Evolutionary conservation across 2,888 invertebrate species (phyloP), one percentile per base, ranked within the genome.

Genomic region (Lobophora halterata): DNA sequence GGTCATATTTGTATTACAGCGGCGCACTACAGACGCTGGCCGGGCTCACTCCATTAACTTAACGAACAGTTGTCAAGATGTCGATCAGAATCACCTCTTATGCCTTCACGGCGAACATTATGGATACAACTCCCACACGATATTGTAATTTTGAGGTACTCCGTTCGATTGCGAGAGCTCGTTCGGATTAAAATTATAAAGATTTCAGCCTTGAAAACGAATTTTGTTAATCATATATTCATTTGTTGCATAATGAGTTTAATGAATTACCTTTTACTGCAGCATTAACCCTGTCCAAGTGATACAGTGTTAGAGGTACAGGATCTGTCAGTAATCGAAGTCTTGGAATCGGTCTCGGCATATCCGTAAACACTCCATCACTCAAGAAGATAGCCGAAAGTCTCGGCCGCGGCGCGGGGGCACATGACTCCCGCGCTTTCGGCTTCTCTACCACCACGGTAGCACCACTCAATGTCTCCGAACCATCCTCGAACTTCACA

Each of bases 221-320:
- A 20, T 1, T 20, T 19, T 9, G 11, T 17, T 13, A 23, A 18
- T 2, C 5, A 2, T 21, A 5, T 1, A 11, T 11, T 2, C 14
- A 7, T 2, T 16, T 16, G 9, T 3, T 17, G n/a, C 6, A 13
- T 25, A 5, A 5, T n/a, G n/a, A n/a, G n/a, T n/a, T n/a, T n/a
- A n/a, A n/a, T n/a, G n/a, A n/a, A n/a, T 55, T 70, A 89, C 89
- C 89, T 89, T 88, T 88, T 13, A 88, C 88, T 55, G 88, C 88
- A 25, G 89, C 88, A 53, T 88, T 88, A 32, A 89, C 72, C 60
- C 87, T 74, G 47, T 89, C 88, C 58, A 89, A 71, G 61, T 89
- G 88, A 52, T 87, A 87, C 13, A 89, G 71, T 2, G 88, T 88
- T 49, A 89, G 63, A 2, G 89, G 87, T 43, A 89, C 80, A n/a